A percentile compares a stretch with the other conserved stretches of the same genome.
These are phyloP conservation scores for Leptinotarsa juncta DNA, from an alignment of 2,888 invertebrate species.

Conservation along the genomic window DNA sequence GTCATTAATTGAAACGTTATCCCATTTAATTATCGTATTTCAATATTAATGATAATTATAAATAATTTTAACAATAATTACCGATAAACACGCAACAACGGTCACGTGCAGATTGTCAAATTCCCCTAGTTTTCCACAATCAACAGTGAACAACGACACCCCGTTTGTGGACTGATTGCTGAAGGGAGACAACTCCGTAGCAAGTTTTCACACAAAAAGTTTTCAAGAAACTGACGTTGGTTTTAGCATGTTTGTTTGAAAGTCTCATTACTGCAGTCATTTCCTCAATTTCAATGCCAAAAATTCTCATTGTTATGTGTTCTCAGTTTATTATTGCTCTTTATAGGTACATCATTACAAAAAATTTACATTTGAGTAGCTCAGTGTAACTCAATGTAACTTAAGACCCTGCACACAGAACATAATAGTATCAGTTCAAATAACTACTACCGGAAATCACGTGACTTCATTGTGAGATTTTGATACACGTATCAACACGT, in stretches of 20 bases:
- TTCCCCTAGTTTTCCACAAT: constrained; percentile 32
- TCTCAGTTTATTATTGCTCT: too few species aligned
- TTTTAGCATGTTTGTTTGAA: constrained; percentile 2
- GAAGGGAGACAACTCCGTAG: constrained; percentile 8
- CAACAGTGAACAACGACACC: constrained; percentile 31
- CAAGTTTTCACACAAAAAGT: constrained; percentile 20
- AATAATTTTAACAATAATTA: constrained; percentile 50
- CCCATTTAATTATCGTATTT: constrained; percentile 34
- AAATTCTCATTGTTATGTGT: too few species aligned
- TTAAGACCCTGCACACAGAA: too few species aligned
- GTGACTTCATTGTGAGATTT: too few species aligned
- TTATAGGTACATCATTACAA: too few species aligned
- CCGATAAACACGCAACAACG: constrained; percentile 47
- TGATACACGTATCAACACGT: too few species aligned
- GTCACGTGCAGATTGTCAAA: constrained; percentile 46
- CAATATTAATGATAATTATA: constrained; percentile 49
- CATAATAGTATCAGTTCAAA: too few species aligned
- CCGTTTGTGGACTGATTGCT: constrained; percentile 8
- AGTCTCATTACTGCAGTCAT: background rate
- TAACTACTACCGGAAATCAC: too few species aligned
- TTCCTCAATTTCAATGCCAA: too few species aligned
- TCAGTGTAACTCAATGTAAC: too few species aligned
- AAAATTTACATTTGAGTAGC: too few species aligned
- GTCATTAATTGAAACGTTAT: constrained; percentile 21
- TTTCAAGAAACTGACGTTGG: background rate